These are phyloP conservation scores for Pristionchus entomophagus DNA, from an alignment of 2,888 invertebrate genomes.

Conservation along the genomic window DNA sequence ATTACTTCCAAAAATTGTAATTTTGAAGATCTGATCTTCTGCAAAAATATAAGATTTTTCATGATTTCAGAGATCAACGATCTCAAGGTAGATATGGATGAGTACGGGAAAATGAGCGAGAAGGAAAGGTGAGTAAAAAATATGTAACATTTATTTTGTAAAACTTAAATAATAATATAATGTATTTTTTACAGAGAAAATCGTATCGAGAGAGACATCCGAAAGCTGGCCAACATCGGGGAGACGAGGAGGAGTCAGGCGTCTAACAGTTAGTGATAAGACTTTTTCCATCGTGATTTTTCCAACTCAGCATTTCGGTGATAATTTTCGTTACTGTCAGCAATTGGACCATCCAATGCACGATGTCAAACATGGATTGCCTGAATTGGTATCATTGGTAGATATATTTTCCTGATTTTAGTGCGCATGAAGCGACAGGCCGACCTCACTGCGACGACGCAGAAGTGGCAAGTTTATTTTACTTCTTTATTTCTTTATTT, in stretches of 20 bases:
- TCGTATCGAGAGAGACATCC: slow-evolving; percentile 60
- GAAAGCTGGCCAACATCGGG: slow-evolving; percentile 56
- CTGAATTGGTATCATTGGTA: too few species aligned
- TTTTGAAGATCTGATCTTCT: neutral
- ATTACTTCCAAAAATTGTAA: neutral
- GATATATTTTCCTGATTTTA: too few species aligned
- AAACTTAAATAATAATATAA: neutral
- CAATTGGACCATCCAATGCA: too few species aligned
- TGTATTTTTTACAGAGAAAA: slow-evolving; percentile 47
- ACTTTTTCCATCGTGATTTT: too few species aligned
- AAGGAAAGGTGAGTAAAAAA: slow-evolving; percentile 28
- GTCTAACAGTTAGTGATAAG: neutral
- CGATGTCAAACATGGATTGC: too few species aligned
- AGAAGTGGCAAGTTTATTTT: slow-evolving; percentile 4
- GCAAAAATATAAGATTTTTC: neutral
- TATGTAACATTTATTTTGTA: neutral
- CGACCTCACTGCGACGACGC: neutral
- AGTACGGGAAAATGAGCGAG: slow-evolving; percentile 46
- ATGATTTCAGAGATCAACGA: slow-evolving; percentile 20
- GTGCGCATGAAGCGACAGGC: slow-evolving; percentile 19
- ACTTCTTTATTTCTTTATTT: neutral
- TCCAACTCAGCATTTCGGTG: too few species aligned
- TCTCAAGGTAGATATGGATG: slow-evolving; percentile 43
- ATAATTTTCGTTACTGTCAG: too few species aligned
- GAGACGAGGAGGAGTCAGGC: neutral